These are phyloP conservation scores for Tetragnatha montana DNA, from an alignment of 2,888 invertebrate genomes.

Conservation along the genomic window DNA sequence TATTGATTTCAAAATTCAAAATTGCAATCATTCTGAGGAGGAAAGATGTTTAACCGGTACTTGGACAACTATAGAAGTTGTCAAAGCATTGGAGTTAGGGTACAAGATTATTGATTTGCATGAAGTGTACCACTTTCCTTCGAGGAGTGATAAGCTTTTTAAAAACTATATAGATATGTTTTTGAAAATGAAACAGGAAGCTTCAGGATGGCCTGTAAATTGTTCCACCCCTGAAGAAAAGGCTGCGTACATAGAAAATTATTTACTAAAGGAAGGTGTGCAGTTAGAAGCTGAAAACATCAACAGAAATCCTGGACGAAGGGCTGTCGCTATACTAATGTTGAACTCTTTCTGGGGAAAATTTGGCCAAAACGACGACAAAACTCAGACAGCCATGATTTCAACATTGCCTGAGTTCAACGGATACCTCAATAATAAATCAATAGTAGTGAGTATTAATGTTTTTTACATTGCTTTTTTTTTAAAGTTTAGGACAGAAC, in stretches of 20 bases:
- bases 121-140: slow-evolving; percentile 5
- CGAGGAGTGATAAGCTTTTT: background rate
- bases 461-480: slow-evolving; percentile 1
- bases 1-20: slow-evolving; percentile 70
- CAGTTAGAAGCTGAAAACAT: background rate
- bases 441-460: background rate
- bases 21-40: slow-evolving; percentile 72
- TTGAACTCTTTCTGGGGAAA: slow-evolving; percentile 73
- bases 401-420: background rate
- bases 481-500: background rate
- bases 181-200: background rate
- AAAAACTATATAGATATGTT: background rate
- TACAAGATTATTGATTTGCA: slow-evolving; percentile 72
- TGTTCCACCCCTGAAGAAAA: background rate
- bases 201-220: background rate
- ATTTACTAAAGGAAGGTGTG: background rate
- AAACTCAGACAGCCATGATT: background rate
- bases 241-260: background rate
- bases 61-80: slow-evolving; percentile 73
- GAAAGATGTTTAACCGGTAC: slow-evolving; percentile 73
- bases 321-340: slow-evolving; percentile 70
- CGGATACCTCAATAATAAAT: background rate
- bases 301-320: background rate
- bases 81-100: slow-evolving; percentile 72
- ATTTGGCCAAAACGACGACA: too few species aligned